Evolutionary conservation across 53 echinoderm and acorn worm genomes (phyloP).

Genomic region (Pentamera pediparva): DNA sequence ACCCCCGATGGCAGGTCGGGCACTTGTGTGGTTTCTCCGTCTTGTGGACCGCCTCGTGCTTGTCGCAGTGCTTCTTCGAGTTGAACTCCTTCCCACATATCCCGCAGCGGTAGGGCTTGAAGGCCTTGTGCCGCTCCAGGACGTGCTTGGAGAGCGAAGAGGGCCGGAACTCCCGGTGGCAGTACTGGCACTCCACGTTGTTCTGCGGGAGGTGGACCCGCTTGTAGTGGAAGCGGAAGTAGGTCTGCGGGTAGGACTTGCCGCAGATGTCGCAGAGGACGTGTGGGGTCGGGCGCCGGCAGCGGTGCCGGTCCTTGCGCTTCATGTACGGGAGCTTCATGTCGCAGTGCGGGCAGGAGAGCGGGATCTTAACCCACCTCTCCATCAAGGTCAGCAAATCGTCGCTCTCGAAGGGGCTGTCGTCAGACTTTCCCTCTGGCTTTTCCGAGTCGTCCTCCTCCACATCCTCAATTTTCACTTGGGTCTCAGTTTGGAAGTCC

Average conservation of each 20-base stretch:
- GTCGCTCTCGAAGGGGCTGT: constrained; percentile 14
- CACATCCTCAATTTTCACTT: neutral
- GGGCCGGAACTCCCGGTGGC: constrained; percentile 14
- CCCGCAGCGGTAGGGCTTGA: constrained; percentile 41
- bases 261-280: constrained; percentile 53
- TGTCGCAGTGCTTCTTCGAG: constrained; percentile 51
- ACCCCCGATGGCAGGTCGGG: constrained; percentile 73
- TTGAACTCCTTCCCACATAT: constrained; percentile 59
- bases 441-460: neutral
- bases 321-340: constrained; percentile 31
- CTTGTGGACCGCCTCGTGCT: constrained; percentile 54
- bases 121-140: constrained; percentile 35
- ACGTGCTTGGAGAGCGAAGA: constrained; percentile 22
- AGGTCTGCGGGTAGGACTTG: constrained; percentile 44
- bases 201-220: constrained; percentile 19
- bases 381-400: constrained; percentile 2
- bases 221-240: constrained; percentile 27
- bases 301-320: constrained; percentile 14
- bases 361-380: constrained; percentile 23
- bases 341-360: constrained; percentile 18
- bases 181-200: constrained; percentile 18
- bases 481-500: neutral
- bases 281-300: constrained; percentile 13
- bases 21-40: constrained; percentile 74
- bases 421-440: neutral